Evolutionary conservation across 2,113 vertebrate genomes (phyloP).

Genomic region (Bujurquina vittata): DNA sequence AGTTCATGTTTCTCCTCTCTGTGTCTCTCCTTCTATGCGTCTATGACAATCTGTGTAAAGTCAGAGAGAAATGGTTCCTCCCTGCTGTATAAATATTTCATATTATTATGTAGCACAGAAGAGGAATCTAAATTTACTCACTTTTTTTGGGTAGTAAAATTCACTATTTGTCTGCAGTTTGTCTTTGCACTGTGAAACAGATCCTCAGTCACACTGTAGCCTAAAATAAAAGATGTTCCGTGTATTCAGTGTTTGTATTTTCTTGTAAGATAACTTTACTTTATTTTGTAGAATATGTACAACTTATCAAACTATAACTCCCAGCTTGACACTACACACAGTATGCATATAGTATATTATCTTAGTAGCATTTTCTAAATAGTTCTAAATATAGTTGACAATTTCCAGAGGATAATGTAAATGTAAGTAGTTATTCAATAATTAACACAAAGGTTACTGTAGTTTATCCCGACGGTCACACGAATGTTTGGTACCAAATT

Average conservation of each 20-base stretch:
- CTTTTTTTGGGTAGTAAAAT: conserved; percentile 23
- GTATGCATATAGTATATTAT: no score
- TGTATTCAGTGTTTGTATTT: conserved; percentile 18
- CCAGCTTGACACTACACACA: not conserved
- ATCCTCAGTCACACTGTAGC: conserved; percentile 43
- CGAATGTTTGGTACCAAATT: not conserved
- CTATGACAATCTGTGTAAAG: conserved; percentile 28
- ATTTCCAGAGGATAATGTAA: not conserved
- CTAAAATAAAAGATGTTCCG: conserved; percentile 60
- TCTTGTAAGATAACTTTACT: not conserved
- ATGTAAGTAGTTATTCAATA: not conserved
- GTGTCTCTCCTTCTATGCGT: conserved; percentile 9
- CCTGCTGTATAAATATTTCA: conserved; percentile 59
- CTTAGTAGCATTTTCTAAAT: no score
- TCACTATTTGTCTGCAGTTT: conserved; percentile 40
- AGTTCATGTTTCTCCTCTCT: not conserved
- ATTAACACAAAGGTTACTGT: not conserved
- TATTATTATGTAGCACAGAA: conserved; percentile 54
- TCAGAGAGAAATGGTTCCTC: conserved; percentile 24
- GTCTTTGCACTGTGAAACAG: conserved; percentile 51
- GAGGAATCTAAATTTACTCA: conserved; percentile 32
- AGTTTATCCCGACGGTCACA: not conserved
- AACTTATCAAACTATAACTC: not conserved
- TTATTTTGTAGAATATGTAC: not conserved
- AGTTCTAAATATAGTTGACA: not conserved